Percentiles rank a stretch among this genome's conserved stretches.
These are phyloP conservation scores for Megathymus violae DNA, from an alignment of 1,140 invertebrate species.

Conservation along the genomic window DNA sequence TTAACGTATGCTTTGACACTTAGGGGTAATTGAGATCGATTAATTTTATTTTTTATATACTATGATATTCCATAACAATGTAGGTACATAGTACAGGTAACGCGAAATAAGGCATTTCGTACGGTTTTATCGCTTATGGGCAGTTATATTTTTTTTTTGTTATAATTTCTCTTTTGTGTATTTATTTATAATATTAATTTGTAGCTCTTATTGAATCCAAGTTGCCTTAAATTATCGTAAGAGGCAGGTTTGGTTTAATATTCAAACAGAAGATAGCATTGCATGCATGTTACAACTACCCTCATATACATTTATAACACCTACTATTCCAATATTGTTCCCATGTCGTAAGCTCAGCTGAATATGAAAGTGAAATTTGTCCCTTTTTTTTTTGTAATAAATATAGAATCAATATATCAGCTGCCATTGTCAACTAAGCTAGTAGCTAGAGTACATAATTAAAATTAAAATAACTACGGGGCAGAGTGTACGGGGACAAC, in stretches of 20 bases:
- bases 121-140: conserved; percentile 59
- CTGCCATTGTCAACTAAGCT: conserved; percentile 68
- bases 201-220: conserved; percentile 23
- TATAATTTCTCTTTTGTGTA: conserved; percentile 44
- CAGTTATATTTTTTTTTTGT: conserved; percentile 53
- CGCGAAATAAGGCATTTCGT: conserved; percentile 79
- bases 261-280: conserved; percentile 48
- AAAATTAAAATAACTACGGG: conserved; percentile 43
- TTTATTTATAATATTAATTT: conserved; percentile 38
- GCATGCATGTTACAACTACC: conserved; percentile 51
- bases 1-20: conserved; percentile 68
- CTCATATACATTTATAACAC: conserved; percentile 47
- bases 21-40: conserved; percentile 81
- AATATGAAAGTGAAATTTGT: conserved; percentile 47
- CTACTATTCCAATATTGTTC: conserved; percentile 76
- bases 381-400: conserved; percentile 36
- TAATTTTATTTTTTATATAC: conserved; percentile 77
- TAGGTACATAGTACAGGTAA: conserved; percentile 78
- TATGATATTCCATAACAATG: conserved; percentile 75
- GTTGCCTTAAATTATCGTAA: conserved; percentile 40
- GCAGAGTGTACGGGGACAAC: conserved; percentile 52
- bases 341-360: conserved; percentile 78
- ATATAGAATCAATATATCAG: conserved; percentile 51
- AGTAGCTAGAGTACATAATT: conserved; percentile 40
- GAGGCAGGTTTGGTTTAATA: conserved; percentile 52